phyloP scores from a whole-genome alignment of 2,888 invertebrate genomes.

The Caenorhabditis drosophilae region DNA sequence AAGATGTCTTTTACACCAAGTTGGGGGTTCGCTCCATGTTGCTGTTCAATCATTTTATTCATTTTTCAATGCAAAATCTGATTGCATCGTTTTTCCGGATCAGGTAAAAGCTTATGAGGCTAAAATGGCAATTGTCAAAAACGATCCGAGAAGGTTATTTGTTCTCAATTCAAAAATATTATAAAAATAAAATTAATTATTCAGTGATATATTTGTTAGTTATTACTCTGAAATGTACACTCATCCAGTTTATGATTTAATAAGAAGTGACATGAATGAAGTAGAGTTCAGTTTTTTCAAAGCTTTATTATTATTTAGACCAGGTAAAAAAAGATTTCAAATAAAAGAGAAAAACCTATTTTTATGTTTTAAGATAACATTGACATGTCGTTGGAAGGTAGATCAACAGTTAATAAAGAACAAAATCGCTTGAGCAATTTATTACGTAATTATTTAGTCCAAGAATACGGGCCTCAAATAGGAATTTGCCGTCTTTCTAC shows the following conservation, averaged over 20 bases:
- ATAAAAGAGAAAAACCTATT: not conserved
- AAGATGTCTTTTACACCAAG: conserved; percentile 38
- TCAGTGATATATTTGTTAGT: conserved; percentile 22
- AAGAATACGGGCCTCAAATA: conserved; percentile 23
- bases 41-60: conserved; percentile 49
- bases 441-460: conserved; percentile 28
- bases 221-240: conserved; percentile 47
- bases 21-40: conserved; percentile 45
- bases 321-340: conserved; percentile 18
- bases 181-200: conserved; percentile 2
- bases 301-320: conserved; percentile 45
- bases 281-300: conserved; percentile 49
- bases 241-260: conserved; percentile 38
- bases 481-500: conserved; percentile 23
- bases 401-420: conserved; percentile 23
- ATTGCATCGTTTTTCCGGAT: conserved; percentile 45
- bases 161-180: not conserved
- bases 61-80: conserved; percentile 35
- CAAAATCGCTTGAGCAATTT: conserved; percentile 21
- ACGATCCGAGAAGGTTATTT: conserved; percentile 16
- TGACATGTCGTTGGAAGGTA: conserved; percentile 22
- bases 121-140: conserved; percentile 22
- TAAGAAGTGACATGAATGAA: conserved; percentile 31
- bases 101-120: conserved; percentile 36
- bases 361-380: conserved; percentile 26